These are phyloP conservation scores for Pediacus dermestoides DNA, from an alignment of 2,888 invertebrate genomes.

Conservation along the genomic window DNA sequence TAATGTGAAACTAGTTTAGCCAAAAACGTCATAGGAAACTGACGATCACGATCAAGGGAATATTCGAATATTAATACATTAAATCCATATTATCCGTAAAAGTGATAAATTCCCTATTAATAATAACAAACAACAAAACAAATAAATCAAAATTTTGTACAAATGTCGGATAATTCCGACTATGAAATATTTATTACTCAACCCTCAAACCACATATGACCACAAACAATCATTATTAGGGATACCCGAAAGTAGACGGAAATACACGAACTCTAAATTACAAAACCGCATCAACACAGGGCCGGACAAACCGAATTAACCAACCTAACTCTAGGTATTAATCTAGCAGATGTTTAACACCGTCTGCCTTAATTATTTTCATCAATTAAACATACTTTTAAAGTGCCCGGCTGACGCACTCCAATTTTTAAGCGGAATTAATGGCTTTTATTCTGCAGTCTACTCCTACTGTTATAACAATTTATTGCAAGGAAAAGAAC, in stretches of 20 bases:
- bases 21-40: too few species aligned
- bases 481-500: conserved; percentile 3
- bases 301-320: conserved; percentile 6
- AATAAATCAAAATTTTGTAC: too few species aligned
- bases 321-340: conserved; percentile 1
- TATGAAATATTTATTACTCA: too few species aligned
- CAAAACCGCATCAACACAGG: conserved; percentile 1
- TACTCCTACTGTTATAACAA: not conserved
- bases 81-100: too few species aligned
- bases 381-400: conserved; percentile 11
- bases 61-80: too few species aligned
- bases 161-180: too few species aligned
- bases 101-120: too few species aligned
- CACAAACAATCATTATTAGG: conserved; percentile 9
- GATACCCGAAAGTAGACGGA: conserved; percentile 5
- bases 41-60: too few species aligned
- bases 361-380: conserved; percentile 8
- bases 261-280: conserved; percentile 6
- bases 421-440: too few species aligned
- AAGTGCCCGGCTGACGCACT: too few species aligned
- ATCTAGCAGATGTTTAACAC: conserved; percentile 7
- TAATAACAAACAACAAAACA: too few species aligned
- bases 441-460: conserved; percentile 4
- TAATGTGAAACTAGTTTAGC: too few species aligned
- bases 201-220: conserved; percentile 9